Conservation (phyloP, 2,888 invertebrate genomes). For the Archaeoteleia sp. region DNA sequence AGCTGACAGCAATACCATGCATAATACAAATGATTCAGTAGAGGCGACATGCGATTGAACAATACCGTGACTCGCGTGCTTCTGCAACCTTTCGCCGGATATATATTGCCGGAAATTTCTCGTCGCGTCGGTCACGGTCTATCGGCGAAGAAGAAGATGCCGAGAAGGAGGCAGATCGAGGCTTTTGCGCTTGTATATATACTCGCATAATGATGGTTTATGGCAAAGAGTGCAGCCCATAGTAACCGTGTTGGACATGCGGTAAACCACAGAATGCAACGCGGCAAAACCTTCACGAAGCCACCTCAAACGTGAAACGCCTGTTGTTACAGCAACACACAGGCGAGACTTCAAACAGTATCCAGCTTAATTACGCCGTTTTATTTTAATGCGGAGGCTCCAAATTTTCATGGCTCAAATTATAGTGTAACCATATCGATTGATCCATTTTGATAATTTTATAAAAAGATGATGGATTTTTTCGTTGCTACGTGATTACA, state of each 20-base stretch:
- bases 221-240: constrained; percentile 60
- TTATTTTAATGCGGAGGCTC: constrained; percentile 39
- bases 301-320: constrained; percentile 56
- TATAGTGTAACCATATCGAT: constrained; percentile 27
- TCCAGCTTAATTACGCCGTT: constrained; percentile 68
- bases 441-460: constrained; percentile 18
- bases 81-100: constrained; percentile 53
- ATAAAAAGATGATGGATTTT: too few relatives aligned
- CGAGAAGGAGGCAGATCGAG: constrained; percentile 38
- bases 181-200: constrained; percentile 64
- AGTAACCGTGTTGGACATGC: constrained; percentile 73
- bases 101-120: constrained; percentile 68
- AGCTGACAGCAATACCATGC: background rate
- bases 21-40: constrained; percentile 4
- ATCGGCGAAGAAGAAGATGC: constrained; percentile 54
- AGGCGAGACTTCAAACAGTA: constrained; percentile 56
- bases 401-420: constrained; percentile 37
- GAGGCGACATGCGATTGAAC: constrained; percentile 19
- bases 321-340: constrained; percentile 49
- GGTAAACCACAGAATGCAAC: constrained; percentile 72
- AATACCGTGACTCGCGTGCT: constrained; percentile 32
- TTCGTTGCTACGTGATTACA: too few relatives aligned
- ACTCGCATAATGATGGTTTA: constrained; percentile 71
- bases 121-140: constrained; percentile 61
- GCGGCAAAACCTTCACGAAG: constrained; percentile 66